Evolutionary conservation across 2,888 invertebrate species (phyloP), one percentile per base, ranked within the genome.

Genomic region (Eubasilissa splendida): DNA sequence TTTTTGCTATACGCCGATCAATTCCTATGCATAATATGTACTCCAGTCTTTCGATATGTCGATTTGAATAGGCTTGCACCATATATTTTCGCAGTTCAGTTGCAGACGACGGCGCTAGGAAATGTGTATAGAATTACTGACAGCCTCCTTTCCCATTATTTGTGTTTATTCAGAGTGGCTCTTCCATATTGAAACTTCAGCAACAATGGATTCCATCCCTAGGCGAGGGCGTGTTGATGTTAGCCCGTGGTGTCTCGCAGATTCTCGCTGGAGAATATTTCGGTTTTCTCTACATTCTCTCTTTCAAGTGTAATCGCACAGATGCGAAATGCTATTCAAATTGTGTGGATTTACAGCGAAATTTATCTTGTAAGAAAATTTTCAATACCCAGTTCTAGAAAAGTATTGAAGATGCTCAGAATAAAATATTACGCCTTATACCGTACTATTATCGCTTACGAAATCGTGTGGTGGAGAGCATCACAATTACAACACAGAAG

Each of bases 161-260:
- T 74, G 74, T 74, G 74, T 74, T 75, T 75, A 75, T 75, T 75
- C 60, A 9, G 12, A 60, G 22, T 59, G 50, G 22, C 50, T 75
- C 52, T 60, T 75, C 50, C 59, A 60, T 59, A 60, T 75, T 59
- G 50, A 75, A 60, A 59, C 71, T 31, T 50, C 75, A 22, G 56
- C 10, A 73, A 73, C 71, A 73, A 73, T 58, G 71, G 58, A 50
- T 68, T 50, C 14, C 68, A n/a, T 68, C 14, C 42, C 50, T 14
- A 42, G 68, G 4, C 52, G 68, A 66, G 66, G 50, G 4, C 50
- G 68, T 68, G 68, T 68, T 68, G 68, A 68, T 52, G 68, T 68
- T 52, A 14, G 14, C 52, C 10, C 14, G 68, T 50, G 52, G 68
- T 50, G 68, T 50, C 50, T 33, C 58, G 58, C 58, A 42, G 42